phyloP scores from a whole-genome alignment of 2,113 vertebrate species.

The Rhineura floridana region DNA sequence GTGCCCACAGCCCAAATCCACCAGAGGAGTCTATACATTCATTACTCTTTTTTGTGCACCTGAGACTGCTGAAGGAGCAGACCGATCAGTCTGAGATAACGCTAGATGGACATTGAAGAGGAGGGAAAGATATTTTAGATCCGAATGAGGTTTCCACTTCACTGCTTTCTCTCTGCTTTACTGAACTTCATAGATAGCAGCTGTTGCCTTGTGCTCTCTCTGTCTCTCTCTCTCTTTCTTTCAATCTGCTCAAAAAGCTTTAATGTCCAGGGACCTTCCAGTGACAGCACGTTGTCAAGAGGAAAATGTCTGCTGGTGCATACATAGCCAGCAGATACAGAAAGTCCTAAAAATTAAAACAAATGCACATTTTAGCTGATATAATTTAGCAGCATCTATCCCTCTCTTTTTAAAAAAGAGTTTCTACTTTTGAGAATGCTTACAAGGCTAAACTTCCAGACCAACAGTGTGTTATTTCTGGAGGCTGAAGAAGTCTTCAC shows the following conservation, averaged over 20 bases:
- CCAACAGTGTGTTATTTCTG: constrained; percentile 71
- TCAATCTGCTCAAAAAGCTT: constrained; percentile 58
- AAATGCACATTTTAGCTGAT: constrained; percentile 64
- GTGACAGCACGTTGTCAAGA: constrained; percentile 60
- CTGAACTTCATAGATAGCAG: constrained; percentile 55
- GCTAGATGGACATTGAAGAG: constrained; percentile 43
- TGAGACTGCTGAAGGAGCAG: constrained; percentile 48
- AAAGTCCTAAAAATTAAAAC: constrained; percentile 69
- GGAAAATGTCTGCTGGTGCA: constrained; percentile 63
- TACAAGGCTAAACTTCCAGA: constrained; percentile 27
- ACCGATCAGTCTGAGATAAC: constrained; percentile 50
- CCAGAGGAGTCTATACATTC: constrained; percentile 11
- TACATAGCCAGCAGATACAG: constrained; percentile 64
- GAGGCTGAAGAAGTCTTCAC: constrained; percentile 65
- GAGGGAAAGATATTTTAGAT: constrained; percentile 41
- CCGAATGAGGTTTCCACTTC: constrained; percentile 60
- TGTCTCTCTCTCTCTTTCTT: constrained; percentile 48
- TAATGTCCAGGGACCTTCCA: constrained; percentile 62
- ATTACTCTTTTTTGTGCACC: constrained; percentile 42
- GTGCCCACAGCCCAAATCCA: constrained; percentile 39
- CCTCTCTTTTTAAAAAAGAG: constrained; percentile 25
- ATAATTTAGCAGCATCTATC: constrained; percentile 24
- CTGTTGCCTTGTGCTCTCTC: constrained; percentile 34
- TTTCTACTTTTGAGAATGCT: constrained; percentile 20
- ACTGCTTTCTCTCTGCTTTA: constrained; percentile 60